Evolutionary conservation across 2,888 invertebrate species (phyloP), one percentile per base, ranked within the genome.

Genomic region (Nineta flava): DNA sequence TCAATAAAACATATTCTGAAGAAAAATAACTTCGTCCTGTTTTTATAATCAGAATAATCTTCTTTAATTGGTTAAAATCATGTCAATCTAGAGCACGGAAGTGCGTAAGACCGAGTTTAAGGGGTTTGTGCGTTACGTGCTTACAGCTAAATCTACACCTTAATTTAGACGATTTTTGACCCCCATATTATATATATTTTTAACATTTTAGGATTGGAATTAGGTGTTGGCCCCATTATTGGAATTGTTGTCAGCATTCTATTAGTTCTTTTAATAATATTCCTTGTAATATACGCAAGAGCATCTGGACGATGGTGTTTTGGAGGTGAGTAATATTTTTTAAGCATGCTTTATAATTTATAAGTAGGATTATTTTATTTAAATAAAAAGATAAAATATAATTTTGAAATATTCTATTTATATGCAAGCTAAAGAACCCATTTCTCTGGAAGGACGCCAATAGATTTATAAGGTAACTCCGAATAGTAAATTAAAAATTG

Each of bases 251-350:
- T 83, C 2, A 83, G 78, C 2, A 74, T 83, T 9, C 68, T 84
- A 52, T 67, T 83, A 35, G 65, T 87, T 1, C 66, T 87, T 13
- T 69, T 80, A 17, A 68, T 76, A 19, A 65, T 80, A 5, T 76
- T 76, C 60, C 67, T 87, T 55, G 65, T 81, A 47, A 77, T 87
- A 53, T 82, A 83, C 61, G 87, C 88, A 47, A 79, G 84, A 58
- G 80, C 82, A 53, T 86, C 86, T 53, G 84, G 84, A 60, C 75
- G 84, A 65, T 87, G 87, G 87, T 88, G 87, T 70, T 88, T 88
- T 66, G 83, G 82, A 66, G 87, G 87, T 87, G 69, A 81, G 85
- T 79, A 26, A 49, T 42, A 48, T 48, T 52, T 19, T 26, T 26
- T 26, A 26, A 26, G 26, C 26, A 26, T 26, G 26, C 26, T 26